Base-by-base conservation (phyloP, 1,140 invertebrate genomes). In the Chlorops oryzae region DNA sequence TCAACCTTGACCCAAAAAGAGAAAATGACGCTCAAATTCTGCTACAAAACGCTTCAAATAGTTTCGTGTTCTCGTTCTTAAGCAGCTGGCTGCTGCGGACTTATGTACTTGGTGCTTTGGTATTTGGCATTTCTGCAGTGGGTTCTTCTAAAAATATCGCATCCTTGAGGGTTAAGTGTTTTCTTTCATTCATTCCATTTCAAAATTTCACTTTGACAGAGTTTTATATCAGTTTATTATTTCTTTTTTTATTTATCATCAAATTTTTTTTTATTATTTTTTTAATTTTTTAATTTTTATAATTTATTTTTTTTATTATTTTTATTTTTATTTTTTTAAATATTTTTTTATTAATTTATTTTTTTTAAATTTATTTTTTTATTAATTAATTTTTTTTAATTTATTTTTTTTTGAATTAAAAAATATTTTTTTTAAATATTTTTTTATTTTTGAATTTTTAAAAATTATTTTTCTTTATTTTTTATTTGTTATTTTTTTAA, bases 1-100 rank as follows among this genome's bases (percentile, higher is more conserved):
- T 23, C 42, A 44, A 44, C 42, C 42, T 44, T 44, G 42, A 44
- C 42, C 42, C 32, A 27, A 27, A 44, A 44, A 44, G 32, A 44
- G 27, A 44, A 15, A 18, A 44, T 25, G 35, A 38, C 17, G 21
- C 12, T 18, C 17, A 39, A 39, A 39, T 20, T 39, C 37, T 39
- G 22, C 37, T 17, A 21, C 37, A 39, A 39, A 34, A 34, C 28
- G 15, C 15, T 10, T 12, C 28, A 34, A 34, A 34, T 34, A 34
- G 12, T 34, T 34, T n/a, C n/a, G n/a, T n/a, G n/a, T n/a, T n/a
- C n/a, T n/a, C n/a, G n/a, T n/a, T n/a, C n/a, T n/a, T n/a, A n/a
- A n/a, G n/a, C n/a, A n/a, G n/a, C n/a, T n/a, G n/a, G 35, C 17
- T 38, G 35, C 7, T 10, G 35, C 21, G 15, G 35, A 18, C 35